A percentile compares a stretch with the other conserved stretches of the same genome.
These are phyloP conservation scores for Eidolon dupreanum DNA, from an alignment of 2,797 vertebrate genomes.

Conservation along the genomic window DNA sequence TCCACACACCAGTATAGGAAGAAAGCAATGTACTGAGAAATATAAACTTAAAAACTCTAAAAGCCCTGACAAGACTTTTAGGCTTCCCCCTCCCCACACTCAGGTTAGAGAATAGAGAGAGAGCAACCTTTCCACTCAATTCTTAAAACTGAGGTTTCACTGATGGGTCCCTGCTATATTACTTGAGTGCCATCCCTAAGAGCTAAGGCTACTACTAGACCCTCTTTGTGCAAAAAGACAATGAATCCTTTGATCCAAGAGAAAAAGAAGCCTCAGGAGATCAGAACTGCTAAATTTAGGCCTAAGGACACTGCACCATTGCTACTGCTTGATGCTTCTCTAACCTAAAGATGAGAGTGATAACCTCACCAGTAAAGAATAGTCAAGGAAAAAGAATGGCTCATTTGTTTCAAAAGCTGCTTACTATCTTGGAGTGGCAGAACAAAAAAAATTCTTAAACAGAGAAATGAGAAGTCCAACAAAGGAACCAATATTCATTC, in stretches of 20 bases:
- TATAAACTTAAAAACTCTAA: not conserved
- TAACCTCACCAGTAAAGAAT: not conserved
- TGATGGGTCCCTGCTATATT: not conserved
- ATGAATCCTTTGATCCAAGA: slow-evolving; percentile 33
- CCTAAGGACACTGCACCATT: not conserved
- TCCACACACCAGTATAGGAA: not conserved
- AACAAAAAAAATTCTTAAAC: not conserved
- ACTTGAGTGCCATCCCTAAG: not conserved
- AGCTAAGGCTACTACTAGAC: not conserved
- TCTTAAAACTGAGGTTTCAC: not conserved
- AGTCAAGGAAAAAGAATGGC: not conserved
- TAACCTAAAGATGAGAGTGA: not conserved
- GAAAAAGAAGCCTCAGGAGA: slow-evolving; percentile 19
- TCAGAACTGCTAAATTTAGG: not conserved
- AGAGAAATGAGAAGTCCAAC: not conserved
- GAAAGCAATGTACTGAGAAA: not conserved
- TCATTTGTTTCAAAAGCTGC: not conserved
- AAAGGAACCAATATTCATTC: not conserved
- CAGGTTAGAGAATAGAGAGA: not conserved
- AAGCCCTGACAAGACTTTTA: not conserved
- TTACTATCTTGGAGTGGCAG: not conserved
- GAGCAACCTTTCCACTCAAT: not conserved
- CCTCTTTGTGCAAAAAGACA: not conserved
- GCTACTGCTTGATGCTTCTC: not conserved
- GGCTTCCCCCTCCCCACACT: not conserved